phyloP scores from a whole-genome alignment of 2,113 vertebrate genomes.

The Aegithalos caudatus region DNA sequence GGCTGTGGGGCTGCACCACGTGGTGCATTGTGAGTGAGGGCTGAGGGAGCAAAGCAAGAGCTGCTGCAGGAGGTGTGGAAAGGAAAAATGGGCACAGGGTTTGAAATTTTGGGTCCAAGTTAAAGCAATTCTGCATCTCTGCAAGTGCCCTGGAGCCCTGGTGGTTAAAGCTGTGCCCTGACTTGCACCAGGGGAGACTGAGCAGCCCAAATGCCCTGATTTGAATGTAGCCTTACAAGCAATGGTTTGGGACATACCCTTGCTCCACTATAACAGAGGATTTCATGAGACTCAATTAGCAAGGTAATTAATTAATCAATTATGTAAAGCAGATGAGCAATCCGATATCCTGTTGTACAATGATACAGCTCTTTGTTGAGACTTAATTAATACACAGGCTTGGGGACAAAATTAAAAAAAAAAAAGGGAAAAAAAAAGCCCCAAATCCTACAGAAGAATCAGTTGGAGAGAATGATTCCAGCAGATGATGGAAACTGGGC shows the following conservation, averaged over 20 bases:
- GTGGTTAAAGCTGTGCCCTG: accelerated
- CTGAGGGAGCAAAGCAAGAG: background rate
- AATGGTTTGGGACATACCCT: background rate
- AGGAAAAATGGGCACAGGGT: background rate
- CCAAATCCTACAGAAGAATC: background rate
- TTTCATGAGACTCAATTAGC: slow-evolving; percentile 39
- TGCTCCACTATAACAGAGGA: background rate
- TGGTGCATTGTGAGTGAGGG: accelerated
- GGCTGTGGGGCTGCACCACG: background rate
- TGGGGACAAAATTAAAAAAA: background rate
- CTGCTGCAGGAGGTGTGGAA: background rate
- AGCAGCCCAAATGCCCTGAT: background rate
- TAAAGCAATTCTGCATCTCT: background rate
- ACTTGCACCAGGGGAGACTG: background rate
- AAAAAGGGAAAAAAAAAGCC: accelerated
- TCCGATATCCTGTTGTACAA: background rate
- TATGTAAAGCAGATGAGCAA: slow-evolving; percentile 53
- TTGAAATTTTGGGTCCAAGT: background rate
- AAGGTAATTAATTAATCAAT: slow-evolving; percentile 66
- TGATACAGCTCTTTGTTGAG: slow-evolving; percentile 31
- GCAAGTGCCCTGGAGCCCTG: background rate
- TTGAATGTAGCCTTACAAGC: background rate
- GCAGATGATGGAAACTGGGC: background rate
- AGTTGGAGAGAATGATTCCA: background rate
- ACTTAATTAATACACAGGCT: slow-evolving; percentile 50